These are phyloP conservation scores for Serilophus lunatus DNA, from an alignment of 2,113 vertebrate species.

Conservation along the genomic window DNA sequence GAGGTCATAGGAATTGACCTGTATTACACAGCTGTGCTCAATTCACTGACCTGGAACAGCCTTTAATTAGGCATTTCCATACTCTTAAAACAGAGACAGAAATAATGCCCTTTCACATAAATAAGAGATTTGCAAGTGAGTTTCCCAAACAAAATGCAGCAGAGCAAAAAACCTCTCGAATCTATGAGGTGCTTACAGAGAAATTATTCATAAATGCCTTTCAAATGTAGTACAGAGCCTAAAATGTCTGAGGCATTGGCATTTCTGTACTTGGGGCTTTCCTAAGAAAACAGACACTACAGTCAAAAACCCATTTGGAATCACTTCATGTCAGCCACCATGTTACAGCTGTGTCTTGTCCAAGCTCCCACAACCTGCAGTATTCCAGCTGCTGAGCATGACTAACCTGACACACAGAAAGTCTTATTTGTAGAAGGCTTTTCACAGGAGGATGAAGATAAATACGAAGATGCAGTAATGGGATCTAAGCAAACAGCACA, in stretches of 20 bases:
- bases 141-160: not conserved
- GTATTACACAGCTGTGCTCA: slow-evolving; percentile 3
- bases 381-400: not conserved
- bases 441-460: slow-evolving; percentile 20
- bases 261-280: not conserved
- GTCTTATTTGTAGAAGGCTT: slow-evolving; percentile 5
- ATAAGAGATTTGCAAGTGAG: not conserved
- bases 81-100: not conserved
- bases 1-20: slow-evolving; percentile 4
- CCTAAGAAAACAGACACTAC: not conserved
- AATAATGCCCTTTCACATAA: not conserved
- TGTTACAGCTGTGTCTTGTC: not conserved
- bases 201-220: not conserved
- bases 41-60: slow-evolving; percentile 5
- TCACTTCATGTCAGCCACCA: slow-evolving; percentile 18
- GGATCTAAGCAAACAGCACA: slow-evolving; percentile 55
- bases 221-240: not conserved
- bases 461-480: not conserved
- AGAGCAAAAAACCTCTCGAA: not conserved
- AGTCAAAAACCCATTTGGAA: not conserved
- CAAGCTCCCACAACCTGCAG: not conserved
- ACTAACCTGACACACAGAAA: slow-evolving; percentile 4
- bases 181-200: not conserved
- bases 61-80: slow-evolving; percentile 30
- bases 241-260: not conserved